A percentile compares a stretch with the other conserved stretches of the same genome.
These are phyloP conservation scores for Watsonalla binaria DNA, from an alignment of 2,888 invertebrate genomes.

Conservation along the genomic window DNA sequence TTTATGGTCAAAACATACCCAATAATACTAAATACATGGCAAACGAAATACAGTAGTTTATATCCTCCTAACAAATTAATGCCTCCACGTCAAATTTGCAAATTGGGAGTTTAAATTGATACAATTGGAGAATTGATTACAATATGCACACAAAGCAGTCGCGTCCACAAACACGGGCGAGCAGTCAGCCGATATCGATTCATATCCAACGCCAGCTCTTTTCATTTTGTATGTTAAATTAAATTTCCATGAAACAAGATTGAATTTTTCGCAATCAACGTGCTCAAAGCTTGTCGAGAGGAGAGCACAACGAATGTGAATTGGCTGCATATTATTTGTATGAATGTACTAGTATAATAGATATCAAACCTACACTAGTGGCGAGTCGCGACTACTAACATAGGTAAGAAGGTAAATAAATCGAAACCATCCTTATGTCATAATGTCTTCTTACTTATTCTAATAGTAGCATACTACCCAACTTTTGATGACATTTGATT, in stretches of 20 bases:
- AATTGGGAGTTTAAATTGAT: slow-evolving; percentile 71
- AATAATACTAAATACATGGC: neutral
- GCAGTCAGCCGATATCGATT: slow-evolving; percentile 70
- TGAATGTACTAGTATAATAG: neutral
- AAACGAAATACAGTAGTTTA: slow-evolving; percentile 20
- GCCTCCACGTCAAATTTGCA: slow-evolving; percentile 70
- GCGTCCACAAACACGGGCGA: slow-evolving; percentile 70
- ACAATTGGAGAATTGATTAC: slow-evolving; percentile 75
- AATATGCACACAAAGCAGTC: slow-evolving; percentile 72
- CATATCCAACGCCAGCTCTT: slow-evolving; percentile 72
- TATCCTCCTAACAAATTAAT: slow-evolving; percentile 57
- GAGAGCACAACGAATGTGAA: slow-evolving; percentile 39
- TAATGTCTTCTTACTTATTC: too few relatives aligned
- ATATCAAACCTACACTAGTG: too few relatives aligned
- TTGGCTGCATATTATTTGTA: slow-evolving; percentile 20
- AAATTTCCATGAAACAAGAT: slow-evolving; percentile 79
- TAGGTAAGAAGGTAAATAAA: neutral
- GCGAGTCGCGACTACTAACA: slow-evolving; percentile 3
- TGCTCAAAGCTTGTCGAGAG: slow-evolving; percentile 38
- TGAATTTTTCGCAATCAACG: slow-evolving; percentile 78
- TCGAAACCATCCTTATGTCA: neutral
- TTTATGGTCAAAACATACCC: too few relatives aligned
- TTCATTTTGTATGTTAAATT: slow-evolving; percentile 79
- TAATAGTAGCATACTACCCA: too few relatives aligned
- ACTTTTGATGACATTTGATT: neutral